Conservation (phyloP, 2,888 invertebrate genomes). For the Allophyes oxyacanthae region DNA sequence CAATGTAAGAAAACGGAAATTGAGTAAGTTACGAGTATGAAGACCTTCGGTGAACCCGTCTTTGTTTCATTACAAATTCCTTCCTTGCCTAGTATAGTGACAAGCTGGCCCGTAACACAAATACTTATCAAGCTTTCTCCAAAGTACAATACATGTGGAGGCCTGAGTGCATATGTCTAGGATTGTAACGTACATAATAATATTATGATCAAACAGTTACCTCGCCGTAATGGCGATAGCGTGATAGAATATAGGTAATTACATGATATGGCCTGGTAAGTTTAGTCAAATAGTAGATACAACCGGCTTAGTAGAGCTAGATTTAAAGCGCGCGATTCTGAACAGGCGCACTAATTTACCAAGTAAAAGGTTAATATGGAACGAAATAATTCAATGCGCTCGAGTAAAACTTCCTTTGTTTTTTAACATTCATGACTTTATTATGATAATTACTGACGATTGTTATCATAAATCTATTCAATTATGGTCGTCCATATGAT, state of each 20-base stretch:
- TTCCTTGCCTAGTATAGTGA: conserved; percentile 35
- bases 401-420: conserved; percentile 5
- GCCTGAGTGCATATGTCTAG: conserved; percentile 10
- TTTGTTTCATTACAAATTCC: conserved; percentile 41
- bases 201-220: conserved; percentile 9
- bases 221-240: conserved; percentile 33
- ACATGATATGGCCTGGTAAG: conserved; percentile 44
- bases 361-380: conserved; percentile 27
- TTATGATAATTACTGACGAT: conserved; percentile 30
- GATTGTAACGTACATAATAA: conserved; percentile 23
- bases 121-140: conserved; percentile 38
- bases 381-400: conserved; percentile 32
- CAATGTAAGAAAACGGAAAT: conserved; percentile 41
- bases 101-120: conserved; percentile 22
- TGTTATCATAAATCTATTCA: conserved; percentile 21
- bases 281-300: conserved; percentile 53
- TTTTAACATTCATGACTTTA: conserved; percentile 19
- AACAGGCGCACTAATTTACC: conserved; percentile 27
- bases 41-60: conserved; percentile 20
- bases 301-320: conserved; percentile 40
- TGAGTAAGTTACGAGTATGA: conserved; percentile 40
- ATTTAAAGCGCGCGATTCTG: conserved; percentile 43
- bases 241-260: conserved; percentile 55
- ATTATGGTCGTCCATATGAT: conserved; percentile 5
- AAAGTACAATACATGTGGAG: conserved; percentile 27